These are phyloP conservation scores for Tinea pellionella DNA, from an alignment of 2,888 invertebrate species.

Conservation along the genomic window DNA sequence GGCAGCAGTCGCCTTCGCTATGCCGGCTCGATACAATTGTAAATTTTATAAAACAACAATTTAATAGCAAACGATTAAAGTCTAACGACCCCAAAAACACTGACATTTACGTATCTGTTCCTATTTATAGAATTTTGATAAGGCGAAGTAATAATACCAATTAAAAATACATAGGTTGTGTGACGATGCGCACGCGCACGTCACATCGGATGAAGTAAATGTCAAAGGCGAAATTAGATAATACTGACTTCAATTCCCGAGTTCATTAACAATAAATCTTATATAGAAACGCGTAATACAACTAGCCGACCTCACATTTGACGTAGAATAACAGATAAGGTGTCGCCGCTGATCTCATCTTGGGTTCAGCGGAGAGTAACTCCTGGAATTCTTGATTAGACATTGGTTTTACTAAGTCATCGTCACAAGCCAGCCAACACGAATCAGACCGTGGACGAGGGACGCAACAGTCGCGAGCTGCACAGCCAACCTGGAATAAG, in stretches of 20 bases:
- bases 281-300: not conserved
- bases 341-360: constrained; percentile 80
- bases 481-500: constrained; percentile 40
- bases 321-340: constrained; percentile 90
- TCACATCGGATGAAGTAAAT: too few relatives aligned
- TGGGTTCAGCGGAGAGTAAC: constrained; percentile 77
- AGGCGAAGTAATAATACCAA: too few relatives aligned
- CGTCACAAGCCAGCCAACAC: constrained; percentile 89
- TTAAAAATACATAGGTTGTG: too few relatives aligned
- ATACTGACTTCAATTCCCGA: not conserved
- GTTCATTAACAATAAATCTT: not conserved
- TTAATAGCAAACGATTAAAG: too few relatives aligned
- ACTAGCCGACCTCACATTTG: constrained; percentile 65
- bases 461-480: constrained; percentile 67
- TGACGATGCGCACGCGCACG: too few relatives aligned
- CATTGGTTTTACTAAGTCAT: constrained; percentile 85
- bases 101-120: too few relatives aligned
- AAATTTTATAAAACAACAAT: too few relatives aligned
- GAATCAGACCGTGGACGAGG: constrained; percentile 48
- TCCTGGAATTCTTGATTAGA: constrained; percentile 83
- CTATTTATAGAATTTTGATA: too few relatives aligned
- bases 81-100: too few relatives aligned
- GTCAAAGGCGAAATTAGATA: too few relatives aligned
- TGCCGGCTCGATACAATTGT: too few relatives aligned
- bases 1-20: too few relatives aligned